Evolutionary conservation across 2,797 vertebrate species (phyloP).

Genomic region (Taeniopygia guttata): DNA sequence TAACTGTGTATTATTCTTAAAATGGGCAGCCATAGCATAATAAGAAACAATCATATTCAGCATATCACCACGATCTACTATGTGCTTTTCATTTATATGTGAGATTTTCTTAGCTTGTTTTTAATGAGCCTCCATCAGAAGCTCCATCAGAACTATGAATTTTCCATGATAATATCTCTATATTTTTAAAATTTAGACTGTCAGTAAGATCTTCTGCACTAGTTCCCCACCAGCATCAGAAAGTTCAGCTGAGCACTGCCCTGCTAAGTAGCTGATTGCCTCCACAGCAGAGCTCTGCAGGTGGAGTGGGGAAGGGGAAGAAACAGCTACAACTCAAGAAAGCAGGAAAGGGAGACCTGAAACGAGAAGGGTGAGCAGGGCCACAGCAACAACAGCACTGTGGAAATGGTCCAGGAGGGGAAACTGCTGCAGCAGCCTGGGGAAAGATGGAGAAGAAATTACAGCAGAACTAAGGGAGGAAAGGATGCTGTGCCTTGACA

Average conservation of each 20-base stretch:
- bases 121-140: not conserved
- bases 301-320: not conserved
- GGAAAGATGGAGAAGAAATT: not conserved
- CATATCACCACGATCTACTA: not conserved
- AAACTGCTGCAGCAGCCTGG: not conserved
- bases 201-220: not conserved
- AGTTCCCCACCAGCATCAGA: not conserved
- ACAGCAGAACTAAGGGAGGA: not conserved
- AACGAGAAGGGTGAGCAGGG: not conserved
- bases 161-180: not conserved
- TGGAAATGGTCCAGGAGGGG: not conserved
- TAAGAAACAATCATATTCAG: not conserved
- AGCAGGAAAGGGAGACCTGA: not conserved
- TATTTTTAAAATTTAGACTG: not conserved
- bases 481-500: not conserved
- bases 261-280: not conserved
- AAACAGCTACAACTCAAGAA: not conserved
- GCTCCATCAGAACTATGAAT: not conserved
- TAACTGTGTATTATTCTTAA: slow-evolving; percentile 14
- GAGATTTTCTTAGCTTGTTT: not conserved
- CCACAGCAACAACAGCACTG: not conserved
- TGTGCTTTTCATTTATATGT: not conserved
- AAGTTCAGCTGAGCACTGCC: not conserved
- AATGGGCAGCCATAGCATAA: not conserved
- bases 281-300: not conserved